Evolutionary conservation across 2,888 invertebrate species (phyloP), one percentile per base, ranked within the genome.

Genomic region (Phania funesta): DNA sequence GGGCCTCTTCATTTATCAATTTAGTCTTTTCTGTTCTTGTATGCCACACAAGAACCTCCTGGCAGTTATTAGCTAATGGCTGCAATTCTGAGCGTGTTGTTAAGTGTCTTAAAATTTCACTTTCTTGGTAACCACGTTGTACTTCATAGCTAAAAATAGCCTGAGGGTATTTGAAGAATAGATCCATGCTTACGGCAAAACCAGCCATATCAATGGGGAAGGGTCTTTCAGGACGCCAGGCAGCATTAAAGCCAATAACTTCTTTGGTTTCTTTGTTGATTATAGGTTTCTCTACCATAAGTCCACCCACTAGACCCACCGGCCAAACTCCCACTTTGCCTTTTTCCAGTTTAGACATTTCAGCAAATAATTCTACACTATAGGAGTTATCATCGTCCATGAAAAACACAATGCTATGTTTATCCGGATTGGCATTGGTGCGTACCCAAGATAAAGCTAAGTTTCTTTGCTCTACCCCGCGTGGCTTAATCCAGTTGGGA

Each of bases 191-290:
- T 46, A 98, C 95, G 7, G 96, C 98, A 89, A 98, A 99, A 0
- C 97, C 98, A 0, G 99, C 99, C 99, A 99, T 99, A 88, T 99
- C 99, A 41, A 98, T 94, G 0, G 99, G 98, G 92, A 99, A 99
- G 0, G 96, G 95, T 80, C 99, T 92, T 86, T 97, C 95, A 0
- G 98, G 96, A 87, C 96, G 95, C 97, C 98, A 99, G 0, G 94
- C 95, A 0, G 95, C 95, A 87, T 93, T 94, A 87, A 92, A 94
- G 0, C 92, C 93, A 11, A 90, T 88, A 0, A 94, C 92, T 83
- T 92, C 91, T 73, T 91, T 92, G 1, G 92, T 94, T 80, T 92
- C 90, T 2, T 92, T 92, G 88, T 94, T 92, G 3, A 98, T 93
- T 11, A 96, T 89, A 0, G 99, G 99, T 88, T 95, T 94, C 90